phyloP scores from a whole-genome alignment of 2,113 vertebrate genomes.

The Copsychus sechellarum region DNA sequence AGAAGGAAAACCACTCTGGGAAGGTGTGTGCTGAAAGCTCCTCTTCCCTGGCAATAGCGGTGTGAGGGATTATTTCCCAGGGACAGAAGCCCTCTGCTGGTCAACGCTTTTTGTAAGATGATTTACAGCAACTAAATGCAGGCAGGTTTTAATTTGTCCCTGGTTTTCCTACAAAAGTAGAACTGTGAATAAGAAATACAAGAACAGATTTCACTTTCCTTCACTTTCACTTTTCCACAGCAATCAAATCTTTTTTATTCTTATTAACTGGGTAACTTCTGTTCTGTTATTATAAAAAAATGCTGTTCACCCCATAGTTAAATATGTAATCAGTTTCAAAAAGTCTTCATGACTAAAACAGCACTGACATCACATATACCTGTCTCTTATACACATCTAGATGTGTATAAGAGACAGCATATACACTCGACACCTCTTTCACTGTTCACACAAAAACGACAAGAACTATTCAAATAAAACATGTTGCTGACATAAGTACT shows the following conservation, averaged over 20 bases:
- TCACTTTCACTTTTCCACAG: no score
- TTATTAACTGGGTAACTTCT: background rate
- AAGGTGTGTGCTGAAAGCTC: background rate
- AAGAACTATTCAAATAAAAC: background rate
- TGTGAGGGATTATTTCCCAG: conserved; percentile 60
- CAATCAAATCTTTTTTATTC: background rate
- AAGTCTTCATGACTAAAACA: background rate
- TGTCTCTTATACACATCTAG: no score
- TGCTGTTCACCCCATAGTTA: background rate
- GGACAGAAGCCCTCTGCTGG: conserved; percentile 81
- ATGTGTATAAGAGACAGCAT: no score
- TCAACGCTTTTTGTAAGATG: conserved; percentile 16
- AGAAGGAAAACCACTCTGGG: background rate
- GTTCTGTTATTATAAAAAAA: background rate
- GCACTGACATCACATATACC: background rate
- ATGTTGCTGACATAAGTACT: background rate
- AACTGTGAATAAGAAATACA: background rate
- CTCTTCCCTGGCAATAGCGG: background rate
- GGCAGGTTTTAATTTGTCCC: background rate
- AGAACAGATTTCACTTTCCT: background rate
- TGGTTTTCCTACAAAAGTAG: background rate
- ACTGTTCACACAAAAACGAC: background rate
- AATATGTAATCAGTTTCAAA: background rate
- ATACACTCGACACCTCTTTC: background rate
- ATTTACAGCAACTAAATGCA: background rate